These are phyloP conservation scores for Zingel zingel DNA, from an alignment of 2,113 vertebrate species.

Conservation along the genomic window DNA sequence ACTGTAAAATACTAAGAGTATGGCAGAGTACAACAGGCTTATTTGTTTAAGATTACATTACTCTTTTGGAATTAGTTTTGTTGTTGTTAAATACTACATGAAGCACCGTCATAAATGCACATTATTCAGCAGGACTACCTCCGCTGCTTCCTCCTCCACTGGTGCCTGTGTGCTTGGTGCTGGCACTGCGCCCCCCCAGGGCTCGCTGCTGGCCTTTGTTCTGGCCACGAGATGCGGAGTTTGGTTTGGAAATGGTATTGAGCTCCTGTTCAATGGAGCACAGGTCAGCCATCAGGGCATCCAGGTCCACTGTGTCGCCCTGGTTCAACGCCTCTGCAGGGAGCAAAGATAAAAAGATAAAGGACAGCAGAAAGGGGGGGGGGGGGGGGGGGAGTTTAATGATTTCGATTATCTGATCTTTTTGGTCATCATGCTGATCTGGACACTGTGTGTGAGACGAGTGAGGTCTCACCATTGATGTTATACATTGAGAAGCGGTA, in stretches of 20 bases:
- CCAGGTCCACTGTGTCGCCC: slow-evolving; percentile 95
- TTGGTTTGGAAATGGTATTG: slow-evolving; percentile 92
- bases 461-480: slow-evolving; percentile 91
- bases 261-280: slow-evolving; percentile 99
- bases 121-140: slow-evolving; percentile 68
- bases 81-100: neutral
- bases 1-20: neutral
- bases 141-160: slow-evolving; percentile 83
- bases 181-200: slow-evolving; percentile 84
- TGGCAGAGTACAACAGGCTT: too few species aligned
- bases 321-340: slow-evolving; percentile 96
- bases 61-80: neutral
- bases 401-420: neutral
- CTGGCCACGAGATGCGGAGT: slow-evolving; percentile 83
- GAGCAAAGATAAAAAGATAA: neutral
- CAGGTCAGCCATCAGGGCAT: slow-evolving; percentile 98
- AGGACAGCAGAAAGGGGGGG: neutral
- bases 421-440: neutral
- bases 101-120: neutral
- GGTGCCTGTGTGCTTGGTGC: slow-evolving; percentile 83
- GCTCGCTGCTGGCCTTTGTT: slow-evolving; percentile 86
- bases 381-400: neutral
- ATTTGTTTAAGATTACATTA: neutral
- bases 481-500: slow-evolving; percentile 99
- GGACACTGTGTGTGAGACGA: neutral